phyloP scores from a whole-genome alignment of 2,797 vertebrate genomes.

The Melanotaenia trifasciata region DNA sequence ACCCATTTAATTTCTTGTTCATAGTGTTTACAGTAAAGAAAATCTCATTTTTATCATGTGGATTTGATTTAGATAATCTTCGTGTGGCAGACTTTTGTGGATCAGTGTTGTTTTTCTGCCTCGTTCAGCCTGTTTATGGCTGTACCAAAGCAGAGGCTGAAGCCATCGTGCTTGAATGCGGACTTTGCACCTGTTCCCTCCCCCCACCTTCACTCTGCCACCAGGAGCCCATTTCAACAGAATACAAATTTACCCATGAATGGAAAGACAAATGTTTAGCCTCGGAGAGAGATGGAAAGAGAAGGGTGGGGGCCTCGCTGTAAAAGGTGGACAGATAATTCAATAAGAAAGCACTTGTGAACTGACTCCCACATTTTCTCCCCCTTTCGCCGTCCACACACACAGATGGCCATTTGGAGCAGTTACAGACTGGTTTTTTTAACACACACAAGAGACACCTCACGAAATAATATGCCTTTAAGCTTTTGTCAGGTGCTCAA shows the following conservation, averaged over 20 bases:
- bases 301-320: conserved; percentile 50
- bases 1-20: neutral
- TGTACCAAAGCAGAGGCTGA: conserved; percentile 57
- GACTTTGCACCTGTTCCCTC: conserved; percentile 69
- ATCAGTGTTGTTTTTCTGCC: conserved; percentile 23
- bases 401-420: conserved; percentile 49
- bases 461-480: conserved; percentile 65
- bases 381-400: neutral
- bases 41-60: neutral
- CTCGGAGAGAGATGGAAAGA: conserved; percentile 69
- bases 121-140: conserved; percentile 28
- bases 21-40: too few species aligned
- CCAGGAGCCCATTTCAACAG: conserved; percentile 68
- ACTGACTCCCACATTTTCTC: conserved; percentile 32
- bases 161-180: conserved; percentile 40
- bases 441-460: conserved; percentile 45
- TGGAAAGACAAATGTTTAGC: conserved; percentile 83
- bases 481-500: conserved; percentile 68
- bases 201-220: conserved; percentile 37
- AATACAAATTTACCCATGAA: conserved; percentile 81
- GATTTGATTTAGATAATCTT: neutral
- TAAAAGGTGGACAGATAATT: conserved; percentile 75
- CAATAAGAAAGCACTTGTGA: conserved; percentile 72
- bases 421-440: conserved; percentile 57
- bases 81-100: neutral